phyloP scores from a whole-genome alignment of 2,888 invertebrate genomes.

The Drosophila macrospina region DNA sequence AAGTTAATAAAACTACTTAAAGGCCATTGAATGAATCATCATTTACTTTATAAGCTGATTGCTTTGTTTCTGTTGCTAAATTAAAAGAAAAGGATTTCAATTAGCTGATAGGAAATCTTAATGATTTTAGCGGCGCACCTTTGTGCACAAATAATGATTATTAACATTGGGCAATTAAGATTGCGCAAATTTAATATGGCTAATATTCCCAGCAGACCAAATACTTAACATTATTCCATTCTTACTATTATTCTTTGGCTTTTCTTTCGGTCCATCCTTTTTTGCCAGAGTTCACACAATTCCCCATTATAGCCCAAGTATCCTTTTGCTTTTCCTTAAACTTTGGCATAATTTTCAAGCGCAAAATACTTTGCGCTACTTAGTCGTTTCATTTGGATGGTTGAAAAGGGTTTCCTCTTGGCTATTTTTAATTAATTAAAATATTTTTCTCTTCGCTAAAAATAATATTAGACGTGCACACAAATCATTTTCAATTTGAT shows the following conservation, averaged over 20 bases:
- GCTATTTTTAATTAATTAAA: slow-evolving; percentile 69
- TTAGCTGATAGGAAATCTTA: slow-evolving; percentile 26
- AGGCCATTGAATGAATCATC: background rate
- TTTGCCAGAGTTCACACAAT: slow-evolving; percentile 22
- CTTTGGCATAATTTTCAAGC: slow-evolving; percentile 47
- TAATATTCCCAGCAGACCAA: slow-evolving; percentile 41
- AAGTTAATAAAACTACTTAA: background rate
- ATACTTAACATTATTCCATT: slow-evolving; percentile 39
- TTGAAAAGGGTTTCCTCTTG: slow-evolving; percentile 56
- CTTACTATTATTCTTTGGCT: slow-evolving; percentile 16
- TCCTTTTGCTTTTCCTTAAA: slow-evolving; percentile 30
- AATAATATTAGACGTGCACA: slow-evolving; percentile 33
- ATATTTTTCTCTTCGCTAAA: slow-evolving; percentile 51
- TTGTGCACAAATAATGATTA: slow-evolving; percentile 24
- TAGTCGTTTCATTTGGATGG: slow-evolving; percentile 20
- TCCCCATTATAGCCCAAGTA: slow-evolving; percentile 38
- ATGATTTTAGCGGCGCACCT: slow-evolving; percentile 10
- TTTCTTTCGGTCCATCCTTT: background rate
- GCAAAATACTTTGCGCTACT: slow-evolving; percentile 58
- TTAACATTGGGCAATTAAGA: slow-evolving; percentile 50
- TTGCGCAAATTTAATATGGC: slow-evolving; percentile 43
- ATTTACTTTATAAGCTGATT: too few species aligned
- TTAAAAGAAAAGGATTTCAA: too few species aligned
- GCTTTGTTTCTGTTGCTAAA: too few species aligned
- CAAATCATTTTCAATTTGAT: slow-evolving; percentile 40